A percentile compares a stretch with the other conserved stretches of the same genome.
Conservation (phyloP, 2,797 vertebrate genomes). For the Sibirionetta formosa region DNA sequence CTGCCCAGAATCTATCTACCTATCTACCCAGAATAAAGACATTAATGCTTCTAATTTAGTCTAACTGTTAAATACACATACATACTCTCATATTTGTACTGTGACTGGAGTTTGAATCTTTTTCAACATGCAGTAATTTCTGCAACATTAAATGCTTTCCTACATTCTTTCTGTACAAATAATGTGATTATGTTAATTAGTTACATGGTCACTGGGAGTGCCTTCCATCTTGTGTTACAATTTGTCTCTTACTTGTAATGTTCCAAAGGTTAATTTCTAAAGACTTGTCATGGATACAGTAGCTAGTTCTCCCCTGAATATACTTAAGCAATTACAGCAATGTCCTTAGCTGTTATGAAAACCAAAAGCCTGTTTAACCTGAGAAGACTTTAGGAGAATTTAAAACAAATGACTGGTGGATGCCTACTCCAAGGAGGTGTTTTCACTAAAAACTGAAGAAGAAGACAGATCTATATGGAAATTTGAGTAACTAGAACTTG, state of each 20-base stretch:
- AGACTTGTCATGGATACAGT: neutral
- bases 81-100: too few species aligned
- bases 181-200: conserved; percentile 7
- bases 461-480: neutral
- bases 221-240: neutral
- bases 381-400: neutral
- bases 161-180: neutral
- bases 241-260: neutral
- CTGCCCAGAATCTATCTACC: neutral
- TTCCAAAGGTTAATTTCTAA: neutral
- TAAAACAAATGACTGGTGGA: neutral
- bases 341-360: neutral
- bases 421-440: neutral
- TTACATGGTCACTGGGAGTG: neutral
- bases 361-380: neutral
- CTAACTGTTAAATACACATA: neutral
- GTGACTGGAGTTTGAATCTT: neutral
- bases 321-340: neutral
- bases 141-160: neutral
- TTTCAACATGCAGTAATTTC: neutral
- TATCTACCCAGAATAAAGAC: neutral
- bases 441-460: conserved; percentile 15
- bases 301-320: neutral
- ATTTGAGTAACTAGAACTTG: neutral
- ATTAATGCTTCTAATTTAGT: neutral